Base-by-base conservation (phyloP, 2,888 invertebrate genomes). In the Cephus pulcher region DNA sequence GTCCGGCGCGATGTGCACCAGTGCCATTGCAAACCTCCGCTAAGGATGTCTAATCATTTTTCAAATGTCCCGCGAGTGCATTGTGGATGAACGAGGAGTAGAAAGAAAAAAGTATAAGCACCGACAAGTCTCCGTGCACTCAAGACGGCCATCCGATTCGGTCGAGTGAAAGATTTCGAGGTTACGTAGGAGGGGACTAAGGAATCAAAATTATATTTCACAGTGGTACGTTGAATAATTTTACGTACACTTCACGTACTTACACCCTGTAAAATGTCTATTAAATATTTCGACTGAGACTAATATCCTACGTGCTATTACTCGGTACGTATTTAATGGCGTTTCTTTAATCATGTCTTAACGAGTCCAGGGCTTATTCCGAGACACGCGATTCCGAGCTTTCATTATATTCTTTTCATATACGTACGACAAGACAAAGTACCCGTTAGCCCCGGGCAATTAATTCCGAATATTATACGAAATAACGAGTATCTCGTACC, bases 351-450 rank as follows among this genome's bases (percentile, higher is more conserved):
- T 56, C 56, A 56, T 56, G 56, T 56, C 56, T 56, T 56, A 56
- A 56, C 56, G 56, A 56, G 56, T 35, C 32, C 74, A 9, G 74
- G 6, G 37, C 74, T 74, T n/a, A 74, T n/a, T 33, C 34, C 74
- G 23, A 35, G 34, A 37, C 74, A 37, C 74, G 74, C 37, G 74
- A 74, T 74, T 35, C 34, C 23, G 30, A 35, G 37, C 30, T 37
- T 74, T 34, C 74, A 15, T 74, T 74, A 30, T 35, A 34, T 34
- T 71, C 71, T 32, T 34, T 37, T 74, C 74, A 74, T 37, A 74
- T 37, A 74, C 12, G 71, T 71, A 32, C 23, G 56, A 56, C 9
- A 56, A 56, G 56, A 56, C 56, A 56, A 56, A 56, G 56, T 56
- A 56, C 56, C 56, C 23, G 23, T 56, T 56, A 56, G 56, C 23